Evolutionary conservation across 2,113 vertebrate genomes (phyloP), one percentile per base, ranked within the genome.

Genomic region (Mastomys coucha): DNA sequence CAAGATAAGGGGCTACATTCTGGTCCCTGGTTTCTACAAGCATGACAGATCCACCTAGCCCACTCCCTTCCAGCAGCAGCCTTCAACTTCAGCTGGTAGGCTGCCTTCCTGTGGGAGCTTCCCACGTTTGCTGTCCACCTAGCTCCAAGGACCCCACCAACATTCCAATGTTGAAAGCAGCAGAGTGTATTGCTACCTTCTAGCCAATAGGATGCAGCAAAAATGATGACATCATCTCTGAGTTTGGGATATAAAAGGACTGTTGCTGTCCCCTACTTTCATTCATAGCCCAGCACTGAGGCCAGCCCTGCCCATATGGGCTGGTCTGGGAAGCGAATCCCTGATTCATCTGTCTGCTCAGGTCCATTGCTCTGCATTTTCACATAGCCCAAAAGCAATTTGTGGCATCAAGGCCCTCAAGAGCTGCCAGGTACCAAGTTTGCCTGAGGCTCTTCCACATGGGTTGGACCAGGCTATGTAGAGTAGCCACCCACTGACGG

Each of bases 381-480:
- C 5, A 0, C 26, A 51, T 0, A 60, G 75, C 22, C 56, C 63
- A 9, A 49, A 85, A 65, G 28, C 22, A 7, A 11, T 2, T 1
- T 16, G 28, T 22, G 39, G 5, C 9, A 7, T 5, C 65, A 76
- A 7, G 17, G 16, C 26, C 51, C n/a, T 10, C 4, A 4, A 33
- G 53, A 82, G 60, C 16, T 2, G 5, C 33, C 56, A 0, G 8
- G 1, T 13, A 1, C 4, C 45, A 6, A 2, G 49, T 20, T 7
- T 10, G 0, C 5, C 49, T 1, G 16, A 12, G 13, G 73, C 20
- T 6, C n/a, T 24, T 20, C 51, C 51, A 6, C 0, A 0, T 6
- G 4, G 33, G 2, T 53, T 49, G 1, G 16, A 36, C 1, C 0
- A 1, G 42, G 31, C 77, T 9, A 17, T 1, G 45, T 69, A 2